Evolutionary conservation across 2,888 invertebrate species (phyloP), one percentile per base, ranked within the genome.

Genomic region (Caenorhabditis zanzibari): DNA sequence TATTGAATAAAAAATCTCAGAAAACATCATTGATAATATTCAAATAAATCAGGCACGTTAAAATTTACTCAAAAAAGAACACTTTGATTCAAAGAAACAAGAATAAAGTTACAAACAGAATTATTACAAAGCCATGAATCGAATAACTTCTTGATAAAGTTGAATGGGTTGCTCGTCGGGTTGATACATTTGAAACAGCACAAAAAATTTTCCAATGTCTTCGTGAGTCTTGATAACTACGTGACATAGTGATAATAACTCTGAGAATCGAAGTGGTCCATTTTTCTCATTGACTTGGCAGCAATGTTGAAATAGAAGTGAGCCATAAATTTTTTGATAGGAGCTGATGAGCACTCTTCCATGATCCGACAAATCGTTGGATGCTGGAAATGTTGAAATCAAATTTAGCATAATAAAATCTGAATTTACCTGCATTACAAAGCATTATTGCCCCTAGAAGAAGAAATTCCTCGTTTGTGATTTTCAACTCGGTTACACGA

Each of bases 181-280:
- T 28, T 63, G 44, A 44, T 63, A 63, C 63, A 63, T 26, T 63
- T 63, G 63, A 28, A 63, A 63, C 26, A 63, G 9, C 2, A 63
- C 10, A 10, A 63, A 63, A 28, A 63, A 63, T 5, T 52, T n/a
- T 1, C 28, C n/a, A 14, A 66, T 49, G 22, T 66, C 66, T 19
- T 19, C 12, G 35, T 52, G 66, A 35, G 66, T 66, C 10, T 35
- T 32, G 3, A 32, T 16, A 49, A 49, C 19, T 3, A 35, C 35
- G 16, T 49, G 66, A 66, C 32, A 66, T 4, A 66, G 12, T 5
- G 66, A n/a, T 10, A 66, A 22, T 10, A 66, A 28, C 22, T 66
- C 66, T 2, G 49, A 35, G 24, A 66, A 66, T 14, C 66, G 28
- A 2, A 35, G 16, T 10, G 47, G 66, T 0, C 49, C 66, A 10